Percentiles rank a stretch among this genome's conserved stretches.
phyloP scores from a whole-genome alignment of 1,140 invertebrate species.

The Zaprionus taronus region DNA sequence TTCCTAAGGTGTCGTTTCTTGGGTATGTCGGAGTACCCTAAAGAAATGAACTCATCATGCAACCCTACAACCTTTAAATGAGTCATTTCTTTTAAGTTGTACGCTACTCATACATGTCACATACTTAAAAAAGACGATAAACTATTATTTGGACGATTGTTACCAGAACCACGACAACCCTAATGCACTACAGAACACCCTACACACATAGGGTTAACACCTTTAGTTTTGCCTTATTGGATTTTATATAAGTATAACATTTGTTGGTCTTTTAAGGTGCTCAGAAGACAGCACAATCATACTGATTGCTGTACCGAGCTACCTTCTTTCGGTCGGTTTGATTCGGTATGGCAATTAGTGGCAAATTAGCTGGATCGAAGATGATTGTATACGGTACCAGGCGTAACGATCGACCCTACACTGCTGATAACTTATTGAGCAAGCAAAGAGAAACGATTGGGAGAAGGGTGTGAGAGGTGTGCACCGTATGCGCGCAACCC shows the following conservation, averaged over 20 bases:
- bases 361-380: slow-evolving; percentile 6
- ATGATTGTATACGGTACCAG: slow-evolving; percentile 5
- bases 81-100: neutral
- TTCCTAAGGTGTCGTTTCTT: too few species aligned
- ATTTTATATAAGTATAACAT: neutral
- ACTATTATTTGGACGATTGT: neutral
- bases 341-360: neutral
- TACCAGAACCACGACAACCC: neutral
- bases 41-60: neutral
- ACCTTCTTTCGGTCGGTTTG: neutral
- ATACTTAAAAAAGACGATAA: neutral
- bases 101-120: neutral
- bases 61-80: neutral
- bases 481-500: neutral
- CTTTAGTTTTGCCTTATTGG: neutral
- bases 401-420: neutral
- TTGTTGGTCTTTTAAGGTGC: neutral
- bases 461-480: neutral
- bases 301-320: neutral
- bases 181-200: neutral
- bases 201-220: neutral
- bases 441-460: neutral
- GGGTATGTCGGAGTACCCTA: too few species aligned
- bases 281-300: neutral
- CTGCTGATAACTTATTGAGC: slow-evolving; percentile 2